phyloP scores from a whole-genome alignment of 1,140 invertebrate genomes.

The Neodiprion lecontei region DNA sequence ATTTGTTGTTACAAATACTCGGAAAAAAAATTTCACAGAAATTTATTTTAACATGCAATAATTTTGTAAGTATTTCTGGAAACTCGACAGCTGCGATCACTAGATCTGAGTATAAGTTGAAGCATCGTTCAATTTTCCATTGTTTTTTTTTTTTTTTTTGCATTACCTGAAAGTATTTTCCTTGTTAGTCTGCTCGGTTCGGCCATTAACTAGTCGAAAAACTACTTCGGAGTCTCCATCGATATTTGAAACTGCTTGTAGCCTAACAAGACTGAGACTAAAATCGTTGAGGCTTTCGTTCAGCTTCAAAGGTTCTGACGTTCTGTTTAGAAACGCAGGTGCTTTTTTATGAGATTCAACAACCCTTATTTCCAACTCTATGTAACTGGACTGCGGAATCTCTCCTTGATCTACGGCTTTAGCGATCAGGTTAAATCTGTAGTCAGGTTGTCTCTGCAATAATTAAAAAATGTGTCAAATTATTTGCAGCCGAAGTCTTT shows the following conservation, averaged over 20 bases:
- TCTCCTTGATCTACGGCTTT: conserved; percentile 79
- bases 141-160: no score
- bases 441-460: conserved; percentile 69
- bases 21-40: no score
- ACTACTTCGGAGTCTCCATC: conserved; percentile 73
- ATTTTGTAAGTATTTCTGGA: no score
- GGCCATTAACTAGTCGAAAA: conserved; percentile 80
- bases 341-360: conserved; percentile 89
- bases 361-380: conserved; percentile 81
- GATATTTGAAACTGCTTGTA: conserved; percentile 79
- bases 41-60: no score
- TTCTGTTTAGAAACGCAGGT: conserved; percentile 72
- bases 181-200: conserved; percentile 85
- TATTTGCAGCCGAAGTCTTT: no score
- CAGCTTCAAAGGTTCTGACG: conserved; percentile 68
- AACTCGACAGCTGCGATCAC: no score
- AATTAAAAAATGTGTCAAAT: background rate
- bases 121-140: no score
- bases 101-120: no score
- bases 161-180: conserved; percentile 72
- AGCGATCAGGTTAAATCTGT: conserved; percentile 76
- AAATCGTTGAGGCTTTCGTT: conserved; percentile 78
- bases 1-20: no score
- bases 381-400: conserved; percentile 67
- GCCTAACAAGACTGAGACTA: conserved; percentile 69